These are phyloP conservation scores for Palythoa caribaeorum DNA, from an alignment of 92 coral and sea anemone genomes.

Conservation along the genomic window DNA sequence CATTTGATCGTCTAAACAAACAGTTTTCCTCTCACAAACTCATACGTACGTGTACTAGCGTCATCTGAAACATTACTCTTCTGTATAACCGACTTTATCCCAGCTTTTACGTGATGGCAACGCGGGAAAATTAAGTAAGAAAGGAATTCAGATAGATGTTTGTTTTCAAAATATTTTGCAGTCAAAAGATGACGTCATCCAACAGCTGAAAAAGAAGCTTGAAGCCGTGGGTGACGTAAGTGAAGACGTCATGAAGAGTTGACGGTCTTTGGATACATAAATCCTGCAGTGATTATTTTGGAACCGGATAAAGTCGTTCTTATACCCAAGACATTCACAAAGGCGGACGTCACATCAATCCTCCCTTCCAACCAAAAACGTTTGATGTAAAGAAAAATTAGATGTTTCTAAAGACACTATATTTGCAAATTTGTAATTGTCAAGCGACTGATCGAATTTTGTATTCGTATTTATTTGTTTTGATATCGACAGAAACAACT, in stretches of 20 bases:
- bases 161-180: background rate
- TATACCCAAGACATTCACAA: background rate
- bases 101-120: too few relatives aligned
- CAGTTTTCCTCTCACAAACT: too few relatives aligned
- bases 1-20: too few relatives aligned
- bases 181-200: constrained; percentile 45
- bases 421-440: background rate
- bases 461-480: background rate
- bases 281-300: background rate
- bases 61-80: too few relatives aligned
- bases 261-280: background rate
- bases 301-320: background rate
- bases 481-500: background rate
- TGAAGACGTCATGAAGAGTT: background rate
- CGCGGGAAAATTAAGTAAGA: too few relatives aligned
- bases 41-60: too few relatives aligned
- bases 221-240: constrained; percentile 25
- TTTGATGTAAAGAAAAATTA: background rate
- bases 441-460: background rate
- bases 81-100: too few relatives aligned
- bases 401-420: background rate
- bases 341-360: too few relatives aligned
- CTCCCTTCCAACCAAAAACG: background rate
- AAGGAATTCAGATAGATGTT: background rate
- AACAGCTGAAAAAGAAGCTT: constrained; percentile 33